phyloP scores from a whole-genome alignment of 2,888 invertebrate species.

The Philhelius pedissequus region DNA sequence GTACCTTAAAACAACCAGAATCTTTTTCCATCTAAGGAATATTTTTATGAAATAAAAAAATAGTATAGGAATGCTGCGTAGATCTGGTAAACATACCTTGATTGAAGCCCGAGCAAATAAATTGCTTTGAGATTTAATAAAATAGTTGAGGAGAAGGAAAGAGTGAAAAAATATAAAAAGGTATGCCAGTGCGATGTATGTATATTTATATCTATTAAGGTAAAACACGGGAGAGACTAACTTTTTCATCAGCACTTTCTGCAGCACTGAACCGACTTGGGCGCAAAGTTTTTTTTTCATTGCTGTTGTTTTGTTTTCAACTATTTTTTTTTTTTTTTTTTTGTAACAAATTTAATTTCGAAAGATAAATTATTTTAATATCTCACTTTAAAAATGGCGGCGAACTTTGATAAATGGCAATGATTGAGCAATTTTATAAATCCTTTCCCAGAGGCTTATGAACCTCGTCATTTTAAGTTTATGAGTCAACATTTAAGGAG shows the following conservation, averaged over 20 bases:
- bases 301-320: background rate
- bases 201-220: too few species aligned
- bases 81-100: conserved; percentile 23
- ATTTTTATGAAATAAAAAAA: background rate
- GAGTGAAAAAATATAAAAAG: background rate
- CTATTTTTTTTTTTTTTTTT: too few species aligned
- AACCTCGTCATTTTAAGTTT: background rate
- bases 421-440: background rate
- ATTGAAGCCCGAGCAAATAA: conserved; percentile 40
- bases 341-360: conserved; percentile 36
- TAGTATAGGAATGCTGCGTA: conserved; percentile 2
- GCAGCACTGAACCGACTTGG: background rate
- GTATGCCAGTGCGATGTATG: too few species aligned
- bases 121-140: conserved; percentile 63
- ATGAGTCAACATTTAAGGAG: background rate
- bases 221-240: background rate
- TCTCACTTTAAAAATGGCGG: background rate
- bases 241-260: background rate
- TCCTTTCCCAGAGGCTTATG: background rate
- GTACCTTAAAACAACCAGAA: background rate
- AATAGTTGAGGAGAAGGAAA: background rate
- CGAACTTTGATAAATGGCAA: too few species aligned
- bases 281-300: background rate
- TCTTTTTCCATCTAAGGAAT: conserved; percentile 1
- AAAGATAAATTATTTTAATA: conserved; percentile 35